These are phyloP conservation scores for Erebia aethiops DNA, from an alignment of 2,888 invertebrate genomes.

Conservation along the genomic window DNA sequence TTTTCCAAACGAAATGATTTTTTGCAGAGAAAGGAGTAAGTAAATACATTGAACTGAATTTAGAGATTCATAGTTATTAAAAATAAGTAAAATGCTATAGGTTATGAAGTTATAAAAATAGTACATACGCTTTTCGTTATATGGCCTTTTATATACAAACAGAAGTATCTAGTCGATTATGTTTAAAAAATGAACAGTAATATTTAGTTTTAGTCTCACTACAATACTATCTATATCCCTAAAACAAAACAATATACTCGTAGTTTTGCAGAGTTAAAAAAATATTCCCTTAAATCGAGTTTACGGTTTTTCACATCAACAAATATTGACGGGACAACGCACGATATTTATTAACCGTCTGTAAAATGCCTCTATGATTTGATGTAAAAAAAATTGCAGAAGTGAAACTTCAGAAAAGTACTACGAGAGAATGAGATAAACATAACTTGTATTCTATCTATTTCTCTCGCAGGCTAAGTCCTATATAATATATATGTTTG, in stretches of 20 bases:
- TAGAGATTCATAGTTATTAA: slow-evolving; percentile 7
- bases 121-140: slow-evolving; percentile 13
- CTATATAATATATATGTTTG: too few species aligned
- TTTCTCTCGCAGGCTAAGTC: too few species aligned
- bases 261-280: not conserved
- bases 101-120: not conserved
- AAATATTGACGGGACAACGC: not conserved
- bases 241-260: not conserved
- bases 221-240: not conserved
- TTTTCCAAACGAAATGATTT: not conserved
- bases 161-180: slow-evolving; percentile 34
- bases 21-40: too few species aligned
- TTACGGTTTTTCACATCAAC: too few species aligned
- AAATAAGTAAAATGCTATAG: not conserved
- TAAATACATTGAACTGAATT: not conserved
- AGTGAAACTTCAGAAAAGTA: too few species aligned
- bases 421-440: too few species aligned
- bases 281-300: too few species aligned
- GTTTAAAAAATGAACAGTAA: slow-evolving; percentile 20
- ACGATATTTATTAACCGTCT: not conserved
- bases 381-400: too few species aligned
- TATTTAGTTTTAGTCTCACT: slow-evolving; percentile 12
- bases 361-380: not conserved
- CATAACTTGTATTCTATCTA: too few species aligned
- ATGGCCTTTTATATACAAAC: slow-evolving; percentile 29